Base-by-base conservation (phyloP, 2,888 invertebrate species). In the Spilarctia lutea region DNA sequence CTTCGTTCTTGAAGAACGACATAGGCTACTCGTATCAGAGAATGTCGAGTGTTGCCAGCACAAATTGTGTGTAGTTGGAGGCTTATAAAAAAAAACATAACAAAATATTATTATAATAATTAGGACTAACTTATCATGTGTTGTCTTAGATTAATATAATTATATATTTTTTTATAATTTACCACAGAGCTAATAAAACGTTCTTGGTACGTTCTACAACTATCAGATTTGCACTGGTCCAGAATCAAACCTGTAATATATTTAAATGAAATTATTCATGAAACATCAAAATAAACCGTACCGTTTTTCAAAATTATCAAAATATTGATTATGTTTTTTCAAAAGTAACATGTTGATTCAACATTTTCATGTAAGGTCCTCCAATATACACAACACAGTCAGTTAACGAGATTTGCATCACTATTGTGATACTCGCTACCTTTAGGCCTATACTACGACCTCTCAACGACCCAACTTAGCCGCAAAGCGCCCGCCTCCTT, bases 371-470 rank as follows among this genome's bases (percentile, higher is more conserved):
- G 75, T 76, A 76, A 75, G 74, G 79, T 71, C 80, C 80, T 76
- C 78, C 63, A 79, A 78, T 60, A 35, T 73, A 80, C 81, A 85
- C 83, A 85, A 78, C 81, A 81, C 81, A 76, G 78, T 83, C 81
- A 77, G 75, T 74, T 73, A 78, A 75, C 79, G 68, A 72, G 76
- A 67, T 68, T 30, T n/a, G 63, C 18, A 68, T 72, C 80, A 74
- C 77, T 81, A 77, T 73, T 65, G 71, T 48, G 67, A 63, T 56
- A 24, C 75, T 67, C 76, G 69, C 65, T 65, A 73, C 42, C 73
- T 65, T 87, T 88, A 90, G 91, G 89, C 91, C 90, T 91, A 91
- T 83, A 72, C 91, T 93, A 92, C 89, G 80, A 86, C 74, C 75
- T n/a, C n/a, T n/a, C n/a, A n/a, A 81, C 89, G 86, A 73, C 73